A percentile compares a stretch with the other conserved stretches of the same genome.
Conservation (phyloP, 2,888 invertebrate genomes). For the Drosophila niveifrons region DNA sequence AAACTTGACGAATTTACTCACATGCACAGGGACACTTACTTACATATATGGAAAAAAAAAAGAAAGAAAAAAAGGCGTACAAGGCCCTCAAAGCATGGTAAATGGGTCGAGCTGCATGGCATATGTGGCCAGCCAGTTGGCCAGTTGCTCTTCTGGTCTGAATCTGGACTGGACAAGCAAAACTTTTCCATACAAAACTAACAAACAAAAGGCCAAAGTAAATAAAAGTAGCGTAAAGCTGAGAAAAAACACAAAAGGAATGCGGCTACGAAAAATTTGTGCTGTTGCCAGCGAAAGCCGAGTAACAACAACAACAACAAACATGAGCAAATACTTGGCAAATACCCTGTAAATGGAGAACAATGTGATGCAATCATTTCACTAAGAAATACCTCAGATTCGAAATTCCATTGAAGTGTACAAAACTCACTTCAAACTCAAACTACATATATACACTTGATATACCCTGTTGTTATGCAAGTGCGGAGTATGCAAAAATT, state of each 20-base stretch:
- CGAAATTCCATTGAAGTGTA: neutral
- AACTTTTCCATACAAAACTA: conserved; percentile 69
- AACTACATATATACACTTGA: neutral
- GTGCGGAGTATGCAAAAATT: conserved; percentile 40
- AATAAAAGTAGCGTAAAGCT: conserved; percentile 60
- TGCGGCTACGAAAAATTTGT: conserved; percentile 49
- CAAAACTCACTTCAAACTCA: neutral
- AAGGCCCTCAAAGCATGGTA: neutral
- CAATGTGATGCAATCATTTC: neutral
- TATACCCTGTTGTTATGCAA: neutral
- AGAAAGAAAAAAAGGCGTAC: neutral
- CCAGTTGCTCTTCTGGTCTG: neutral
- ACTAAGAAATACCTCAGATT: neutral
- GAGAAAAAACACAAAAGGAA: conserved; percentile 41
- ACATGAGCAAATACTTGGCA: neutral
- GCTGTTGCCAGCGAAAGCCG: conserved; percentile 42
- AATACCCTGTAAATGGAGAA: conserved; percentile 18
- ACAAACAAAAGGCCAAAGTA: conserved; percentile 75
- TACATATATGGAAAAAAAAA: conserved; percentile 9
- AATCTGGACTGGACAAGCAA: conserved; percentile 44
- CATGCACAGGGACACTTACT: conserved; percentile 12
- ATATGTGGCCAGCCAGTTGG: conserved; percentile 59
- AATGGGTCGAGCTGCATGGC: conserved; percentile 27
- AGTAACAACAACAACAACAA: conserved; percentile 38
- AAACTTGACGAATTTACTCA: conserved; percentile 78